A percentile compares a stretch with the other conserved stretches of the same genome.
These are phyloP conservation scores for Tipula lateralis DNA, from an alignment of 2,888 invertebrate species.

Conservation along the genomic window DNA sequence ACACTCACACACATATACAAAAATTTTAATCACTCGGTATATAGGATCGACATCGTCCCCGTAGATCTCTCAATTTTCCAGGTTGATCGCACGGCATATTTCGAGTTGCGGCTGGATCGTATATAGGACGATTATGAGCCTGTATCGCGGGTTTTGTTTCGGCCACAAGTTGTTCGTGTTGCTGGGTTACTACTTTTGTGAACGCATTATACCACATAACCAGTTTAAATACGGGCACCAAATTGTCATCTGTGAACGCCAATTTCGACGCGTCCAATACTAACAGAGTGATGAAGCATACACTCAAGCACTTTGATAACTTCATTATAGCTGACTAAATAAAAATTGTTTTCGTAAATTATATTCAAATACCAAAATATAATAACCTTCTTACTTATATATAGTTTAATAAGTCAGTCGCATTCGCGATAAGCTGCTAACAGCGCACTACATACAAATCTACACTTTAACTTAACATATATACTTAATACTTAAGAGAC, in stretches of 20 bases:
- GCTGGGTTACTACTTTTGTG: not conserved
- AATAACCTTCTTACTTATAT: not conserved
- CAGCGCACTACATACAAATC: not conserved
- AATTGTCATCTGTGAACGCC: not conserved
- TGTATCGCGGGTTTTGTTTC: not conserved
- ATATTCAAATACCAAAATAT: not conserved
- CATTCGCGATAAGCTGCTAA: not conserved
- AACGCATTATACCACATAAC: not conserved
- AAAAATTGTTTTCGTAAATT: not conserved
- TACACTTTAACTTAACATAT: not conserved
- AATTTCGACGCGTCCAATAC: not conserved
- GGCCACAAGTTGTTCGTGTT: not conserved
- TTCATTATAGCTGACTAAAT: not conserved
- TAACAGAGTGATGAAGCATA: not conserved
- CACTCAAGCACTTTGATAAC: not conserved
- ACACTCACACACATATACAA: not conserved
- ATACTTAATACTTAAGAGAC: not conserved
- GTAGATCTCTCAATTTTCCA: not conserved
- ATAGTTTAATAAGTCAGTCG: not conserved
- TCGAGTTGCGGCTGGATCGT: not conserved
- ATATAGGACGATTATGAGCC: not conserved
- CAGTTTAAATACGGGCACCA: not conserved
- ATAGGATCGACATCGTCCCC: not conserved
- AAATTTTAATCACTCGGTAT: not conserved
- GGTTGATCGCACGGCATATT: not conserved